Base-by-base conservation (phyloP, 2,113 vertebrate genomes). In the Epinephelus moara region DNA sequence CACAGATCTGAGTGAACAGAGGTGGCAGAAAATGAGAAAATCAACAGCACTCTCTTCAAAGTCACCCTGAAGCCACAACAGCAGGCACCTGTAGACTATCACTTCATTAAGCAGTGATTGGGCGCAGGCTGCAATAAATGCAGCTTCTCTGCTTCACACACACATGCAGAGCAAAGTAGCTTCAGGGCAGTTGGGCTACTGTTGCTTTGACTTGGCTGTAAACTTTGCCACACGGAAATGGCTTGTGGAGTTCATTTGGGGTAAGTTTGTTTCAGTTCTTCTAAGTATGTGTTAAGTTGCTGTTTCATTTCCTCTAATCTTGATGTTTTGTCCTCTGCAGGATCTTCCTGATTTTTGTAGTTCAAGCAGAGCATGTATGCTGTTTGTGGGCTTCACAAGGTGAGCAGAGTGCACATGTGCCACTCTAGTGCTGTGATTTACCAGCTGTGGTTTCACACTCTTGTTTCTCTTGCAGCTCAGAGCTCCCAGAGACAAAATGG, bases 201-300 rank as follows among this genome's bases (percentile, higher is more conserved):
- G 71, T 13, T 53, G n/a, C 27, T 27, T 55, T 62, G 67, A 80
- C 49, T 1, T 18, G 45, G 55, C 11, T 68, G 42, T 37, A 25
- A 6, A 30, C 6, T 8, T 40, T 50, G 4, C 47, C 7, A 52
- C 23, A 70, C 15, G 64, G 78, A 74, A 19, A 91, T 92, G 92
- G 76, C 63, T 90, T 72, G 78, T 89, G 92, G 91, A 80, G 77
- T 88, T 92, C 8, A 84, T 93, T 84, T 90, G 92, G 87, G 85
- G 93, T 93, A 37, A 59, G 86, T 80, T 27, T 13, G 8, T 37
- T 63, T 55, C 33, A 37, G 15, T 0, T 52, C 0, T 40, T 53
- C 8, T 18, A 0, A 11, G n/a, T n/a, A 2, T 2, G 5, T 56
- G 19, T 53, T 7, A 3, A 18, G 25, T 27, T 55, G 2, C 6